phyloP scores from a whole-genome alignment of 2,797 vertebrate genomes.

The Parauchenoglanis punctatus region DNA sequence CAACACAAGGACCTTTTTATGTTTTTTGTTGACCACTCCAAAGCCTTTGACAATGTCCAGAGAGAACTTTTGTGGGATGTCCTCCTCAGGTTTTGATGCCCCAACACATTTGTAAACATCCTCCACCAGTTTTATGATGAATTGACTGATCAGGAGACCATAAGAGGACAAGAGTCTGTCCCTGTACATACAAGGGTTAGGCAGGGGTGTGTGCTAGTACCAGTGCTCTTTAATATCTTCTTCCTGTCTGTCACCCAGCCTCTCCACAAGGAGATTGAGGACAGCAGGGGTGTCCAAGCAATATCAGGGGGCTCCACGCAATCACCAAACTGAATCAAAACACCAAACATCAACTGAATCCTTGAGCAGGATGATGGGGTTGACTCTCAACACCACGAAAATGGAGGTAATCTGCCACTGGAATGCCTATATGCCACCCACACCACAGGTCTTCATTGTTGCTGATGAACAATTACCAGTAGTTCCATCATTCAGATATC shows the following conservation, averaged over 20 bases:
- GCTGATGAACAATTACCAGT: slow-evolving; percentile 3
- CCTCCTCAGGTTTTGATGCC: slow-evolving; percentile 34
- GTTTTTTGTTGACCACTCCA: slow-evolving; percentile 31
- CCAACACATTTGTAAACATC: slow-evolving; percentile 35
- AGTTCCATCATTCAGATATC: slow-evolving; percentile 17
- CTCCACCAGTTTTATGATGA: not conserved
- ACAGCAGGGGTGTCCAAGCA: slow-evolving; percentile 24
- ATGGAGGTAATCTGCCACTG: slow-evolving; percentile 15
- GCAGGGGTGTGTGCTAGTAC: slow-evolving; percentile 36
- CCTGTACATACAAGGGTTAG: too few relatives aligned
- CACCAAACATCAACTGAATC: not conserved
- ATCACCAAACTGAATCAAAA: slow-evolving; percentile 16
- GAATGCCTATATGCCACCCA: slow-evolving; percentile 11
- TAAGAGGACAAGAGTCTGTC: not conserved
- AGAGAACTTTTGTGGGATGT: slow-evolving; percentile 26
- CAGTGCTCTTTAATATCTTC: slow-evolving; percentile 16
- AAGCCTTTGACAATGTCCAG: slow-evolving; percentile 34
- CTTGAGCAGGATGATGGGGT: slow-evolving; percentile 35
- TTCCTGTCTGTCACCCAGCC: slow-evolving; percentile 18
- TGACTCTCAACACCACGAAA: slow-evolving; percentile 29
- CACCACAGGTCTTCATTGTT: slow-evolving; percentile 1
- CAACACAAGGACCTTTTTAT: slow-evolving; percentile 38
- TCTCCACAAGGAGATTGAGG: slow-evolving; percentile 27
- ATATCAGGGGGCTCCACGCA: slow-evolving; percentile 43
- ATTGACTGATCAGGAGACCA: slow-evolving; percentile 27